Base-by-base conservation (phyloP, 1,140 invertebrate genomes). In the Microplitis demolitor region DNA sequence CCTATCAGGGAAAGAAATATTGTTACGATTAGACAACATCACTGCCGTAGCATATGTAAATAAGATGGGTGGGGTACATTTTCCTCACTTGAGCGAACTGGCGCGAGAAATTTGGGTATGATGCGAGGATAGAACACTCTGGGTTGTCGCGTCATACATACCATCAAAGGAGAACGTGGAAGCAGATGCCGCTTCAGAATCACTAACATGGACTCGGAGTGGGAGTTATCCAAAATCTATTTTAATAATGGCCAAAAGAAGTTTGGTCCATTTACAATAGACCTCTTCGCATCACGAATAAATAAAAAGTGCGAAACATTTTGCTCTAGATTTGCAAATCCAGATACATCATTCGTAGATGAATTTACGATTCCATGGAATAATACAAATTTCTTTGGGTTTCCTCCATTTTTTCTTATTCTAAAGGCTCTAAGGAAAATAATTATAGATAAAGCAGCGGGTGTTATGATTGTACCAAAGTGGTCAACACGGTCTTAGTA, bases 391-490 rank as follows among this genome's bases (percentile, higher is more conserved):
- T 79, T 78, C 61, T 80, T 77, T 53, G 78, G 74, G 8, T 79
- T 81, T 51, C 78, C 76, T 2, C 80, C 76, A 1, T 84, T 83
- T 74, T 51, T 74, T 0, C 11, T 80, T n/a, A 79, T 79, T 63
- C 33, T 76, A 11, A 76, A 66, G 63, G 54, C 61, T 11, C 67
- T 81, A 8, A n/a, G 71, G 61, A 82, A 79, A 74, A 79, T 81
- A 16, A 74, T 76, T 11, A 4, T 50, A 16, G 80, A 82, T 39
- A 63, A 72, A 62, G 77, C 78, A 45, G 63, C 66, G 60, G 79
- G 78, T 13, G 71, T 81, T 11, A 5, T 83, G 6, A 66, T 81
- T 8, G 76, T 82, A 11, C 78, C 79, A 4, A 34, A 72, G 31
- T 81, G 81, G 80, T 71, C 75, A 37, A 74, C 72, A 33, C 74